These are phyloP conservation scores for Neodon shergylaensis DNA, from an alignment of 2,113 vertebrate species.

Conservation along the genomic window DNA sequence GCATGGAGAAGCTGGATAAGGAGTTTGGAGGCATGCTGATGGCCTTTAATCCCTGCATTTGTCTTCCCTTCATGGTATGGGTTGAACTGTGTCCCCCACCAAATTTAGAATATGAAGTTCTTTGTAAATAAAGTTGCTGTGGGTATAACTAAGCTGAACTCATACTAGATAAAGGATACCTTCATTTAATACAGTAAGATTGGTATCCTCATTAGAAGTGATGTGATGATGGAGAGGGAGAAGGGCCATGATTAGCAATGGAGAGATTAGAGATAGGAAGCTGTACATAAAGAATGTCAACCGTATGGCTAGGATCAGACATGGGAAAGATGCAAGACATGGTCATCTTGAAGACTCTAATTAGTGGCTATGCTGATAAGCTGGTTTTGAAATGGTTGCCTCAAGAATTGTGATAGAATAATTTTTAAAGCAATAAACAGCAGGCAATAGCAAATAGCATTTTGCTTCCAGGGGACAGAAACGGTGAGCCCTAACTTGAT, in stretches of 20 bases:
- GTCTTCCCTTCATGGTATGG: neutral
- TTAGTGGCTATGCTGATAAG: neutral
- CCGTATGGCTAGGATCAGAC: neutral
- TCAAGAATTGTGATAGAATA: neutral
- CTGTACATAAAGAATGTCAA: neutral
- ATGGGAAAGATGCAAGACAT: neutral
- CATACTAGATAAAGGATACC: neutral
- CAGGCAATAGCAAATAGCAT: neutral
- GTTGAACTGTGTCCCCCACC: neutral
- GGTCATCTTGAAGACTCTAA: neutral
- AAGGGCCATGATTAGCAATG: fast-evolving
- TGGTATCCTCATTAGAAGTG: neutral
- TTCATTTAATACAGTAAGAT: neutral
- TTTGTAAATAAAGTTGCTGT: neutral
- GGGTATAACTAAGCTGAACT: neutral
- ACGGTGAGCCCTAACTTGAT: neutral
- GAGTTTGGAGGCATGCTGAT: neutral
- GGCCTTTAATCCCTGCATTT: too few species aligned
- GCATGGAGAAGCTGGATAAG: too few species aligned
- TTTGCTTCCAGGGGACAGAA: neutral
- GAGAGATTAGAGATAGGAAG: neutral
- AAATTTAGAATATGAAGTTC: neutral
- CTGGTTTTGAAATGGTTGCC: neutral
- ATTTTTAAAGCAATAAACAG: neutral
- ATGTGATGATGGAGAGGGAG: neutral